Conservation (phyloP, 1,140 invertebrate genomes). For the Rhynchophorus ferrugineus region DNA sequence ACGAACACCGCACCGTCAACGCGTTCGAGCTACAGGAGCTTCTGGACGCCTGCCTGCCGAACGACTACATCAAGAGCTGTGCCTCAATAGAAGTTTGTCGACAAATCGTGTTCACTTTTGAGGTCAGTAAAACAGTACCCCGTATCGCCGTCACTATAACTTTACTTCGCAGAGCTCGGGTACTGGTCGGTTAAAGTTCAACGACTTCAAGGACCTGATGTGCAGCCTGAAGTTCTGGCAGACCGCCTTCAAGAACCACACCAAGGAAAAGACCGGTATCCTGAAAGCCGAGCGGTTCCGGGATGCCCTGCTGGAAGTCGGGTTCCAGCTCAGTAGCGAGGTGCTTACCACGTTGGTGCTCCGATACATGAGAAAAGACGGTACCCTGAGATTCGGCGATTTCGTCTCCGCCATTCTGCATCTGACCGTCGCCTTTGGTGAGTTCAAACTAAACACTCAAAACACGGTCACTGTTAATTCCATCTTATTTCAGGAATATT, state of each 20-base stretch:
- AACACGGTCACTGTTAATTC: too few species aligned
- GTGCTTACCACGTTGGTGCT: slow-evolving; percentile 75
- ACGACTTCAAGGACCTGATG: slow-evolving; percentile 87
- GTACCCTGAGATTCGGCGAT: slow-evolving; percentile 85
- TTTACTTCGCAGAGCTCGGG: slow-evolving; percentile 56
- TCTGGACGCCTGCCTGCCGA: slow-evolving; percentile 83
- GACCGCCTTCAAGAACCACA: slow-evolving; percentile 81
- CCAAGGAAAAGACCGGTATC: slow-evolving; percentile 85
- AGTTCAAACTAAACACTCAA: too few species aligned
- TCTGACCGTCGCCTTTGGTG: slow-evolving; percentile 80
- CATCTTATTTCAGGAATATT: slow-evolving; percentile 58
- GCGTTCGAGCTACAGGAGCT: slow-evolving; percentile 88
- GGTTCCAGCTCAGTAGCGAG: slow-evolving; percentile 78
- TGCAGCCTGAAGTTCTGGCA: slow-evolving; percentile 89
- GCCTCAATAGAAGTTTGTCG: slow-evolving; percentile 86
- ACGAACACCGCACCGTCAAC: slow-evolving; percentile 81
- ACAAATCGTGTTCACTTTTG: slow-evolving; percentile 81
- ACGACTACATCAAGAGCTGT: slow-evolving; percentile 92
- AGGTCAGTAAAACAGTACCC: slow-evolving; percentile 53
- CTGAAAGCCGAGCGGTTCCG: slow-evolving; percentile 77
- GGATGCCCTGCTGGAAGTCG: slow-evolving; percentile 77
- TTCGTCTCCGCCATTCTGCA: slow-evolving; percentile 86
- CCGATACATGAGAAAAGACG: slow-evolving; percentile 84
- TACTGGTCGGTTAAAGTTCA: slow-evolving; percentile 72
- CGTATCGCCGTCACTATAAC: background rate